Percentiles rank a stretch among this genome's conserved stretches.
These are phyloP conservation scores for Rhorus exstirpatorius DNA, from an alignment of 2,888 invertebrate species.

Conservation along the genomic window DNA sequence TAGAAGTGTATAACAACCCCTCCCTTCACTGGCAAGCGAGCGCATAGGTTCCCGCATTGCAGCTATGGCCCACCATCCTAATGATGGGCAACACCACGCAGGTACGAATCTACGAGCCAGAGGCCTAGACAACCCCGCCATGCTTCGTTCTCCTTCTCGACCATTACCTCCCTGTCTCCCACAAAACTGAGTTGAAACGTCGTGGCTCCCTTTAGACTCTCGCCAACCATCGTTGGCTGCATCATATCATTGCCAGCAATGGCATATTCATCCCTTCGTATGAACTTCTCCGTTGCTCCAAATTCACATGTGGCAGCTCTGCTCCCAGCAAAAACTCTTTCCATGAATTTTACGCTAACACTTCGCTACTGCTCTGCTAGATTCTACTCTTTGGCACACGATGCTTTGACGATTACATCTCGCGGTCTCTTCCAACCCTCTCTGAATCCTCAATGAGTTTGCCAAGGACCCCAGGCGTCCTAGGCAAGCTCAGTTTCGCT, in stretches of 20 bases:
- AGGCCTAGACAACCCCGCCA: slow-evolving; percentile 47
- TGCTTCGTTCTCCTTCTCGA: slow-evolving; percentile 50
- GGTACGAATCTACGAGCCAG: slow-evolving; percentile 79
- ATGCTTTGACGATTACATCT: slow-evolving; percentile 65
- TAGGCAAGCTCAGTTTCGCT: no score
- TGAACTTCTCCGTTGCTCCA: slow-evolving; percentile 43
- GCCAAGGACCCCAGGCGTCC: no score
- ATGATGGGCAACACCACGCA: slow-evolving; percentile 84
- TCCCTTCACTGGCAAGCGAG: slow-evolving; percentile 74
- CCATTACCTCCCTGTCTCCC: slow-evolving; percentile 49
- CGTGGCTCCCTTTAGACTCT: slow-evolving; percentile 37
- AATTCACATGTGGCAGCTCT: slow-evolving; percentile 8
- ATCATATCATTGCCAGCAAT: slow-evolving; percentile 15
- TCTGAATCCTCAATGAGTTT: no score
- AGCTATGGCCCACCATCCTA: slow-evolving; percentile 84
- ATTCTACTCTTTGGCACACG: slow-evolving; percentile 67
- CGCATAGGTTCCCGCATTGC: slow-evolving; percentile 84
- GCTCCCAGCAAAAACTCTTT: slow-evolving; percentile 52
- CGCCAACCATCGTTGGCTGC: slow-evolving; percentile 38
- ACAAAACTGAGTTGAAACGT: background rate
- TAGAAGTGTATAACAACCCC: slow-evolving; percentile 59
- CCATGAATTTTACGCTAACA: slow-evolving; percentile 79
- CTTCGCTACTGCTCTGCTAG: slow-evolving; percentile 73
- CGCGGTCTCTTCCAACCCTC: no score
- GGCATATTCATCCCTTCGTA: slow-evolving; percentile 49